phyloP scores from a whole-genome alignment of 2,888 invertebrate species.

The Spodoptera littoralis region DNA sequence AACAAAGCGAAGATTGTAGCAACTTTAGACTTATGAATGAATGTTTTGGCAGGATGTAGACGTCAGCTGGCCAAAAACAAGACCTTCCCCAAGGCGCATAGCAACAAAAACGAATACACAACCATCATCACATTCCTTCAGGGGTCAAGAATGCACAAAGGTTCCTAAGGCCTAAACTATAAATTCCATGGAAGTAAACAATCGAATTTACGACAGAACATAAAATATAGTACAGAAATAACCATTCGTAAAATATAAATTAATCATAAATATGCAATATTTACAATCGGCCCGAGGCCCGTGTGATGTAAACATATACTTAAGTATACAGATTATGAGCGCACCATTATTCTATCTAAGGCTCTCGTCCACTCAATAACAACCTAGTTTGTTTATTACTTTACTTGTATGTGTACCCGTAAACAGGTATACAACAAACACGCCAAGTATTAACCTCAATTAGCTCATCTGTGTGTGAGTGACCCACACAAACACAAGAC shows the following conservation, averaged over 20 bases:
- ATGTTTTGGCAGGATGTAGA: not conserved
- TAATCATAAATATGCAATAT: constrained; percentile 34
- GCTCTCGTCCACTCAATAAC: constrained; percentile 55
- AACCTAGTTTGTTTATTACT: constrained; percentile 55
- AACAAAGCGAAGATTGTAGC: no score
- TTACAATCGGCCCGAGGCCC: constrained; percentile 16
- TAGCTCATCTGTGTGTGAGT: constrained; percentile 54
- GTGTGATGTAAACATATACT: constrained; percentile 34
- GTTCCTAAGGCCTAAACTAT: constrained; percentile 24
- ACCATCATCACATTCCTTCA: constrained; percentile 17
- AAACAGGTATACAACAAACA: constrained; percentile 51
- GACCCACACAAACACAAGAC: constrained; percentile 42
- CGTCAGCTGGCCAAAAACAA: constrained; percentile 33
- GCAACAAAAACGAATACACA: constrained; percentile 9
- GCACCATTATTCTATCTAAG: constrained; percentile 51
- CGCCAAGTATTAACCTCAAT: constrained; percentile 68
- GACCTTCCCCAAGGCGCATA: constrained; percentile 34
- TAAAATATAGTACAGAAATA: constrained; percentile 19
- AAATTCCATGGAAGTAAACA: constrained; percentile 28
- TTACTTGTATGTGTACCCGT: constrained; percentile 37
- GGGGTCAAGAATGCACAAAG: constrained; percentile 13
- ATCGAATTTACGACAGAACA: constrained; percentile 15
- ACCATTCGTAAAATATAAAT: constrained; percentile 11
- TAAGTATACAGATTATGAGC: constrained; percentile 39
- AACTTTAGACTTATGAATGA: not conserved